phyloP scores from a whole-genome alignment of 2,113 vertebrate genomes.

The Melospiza melodia region DNA sequence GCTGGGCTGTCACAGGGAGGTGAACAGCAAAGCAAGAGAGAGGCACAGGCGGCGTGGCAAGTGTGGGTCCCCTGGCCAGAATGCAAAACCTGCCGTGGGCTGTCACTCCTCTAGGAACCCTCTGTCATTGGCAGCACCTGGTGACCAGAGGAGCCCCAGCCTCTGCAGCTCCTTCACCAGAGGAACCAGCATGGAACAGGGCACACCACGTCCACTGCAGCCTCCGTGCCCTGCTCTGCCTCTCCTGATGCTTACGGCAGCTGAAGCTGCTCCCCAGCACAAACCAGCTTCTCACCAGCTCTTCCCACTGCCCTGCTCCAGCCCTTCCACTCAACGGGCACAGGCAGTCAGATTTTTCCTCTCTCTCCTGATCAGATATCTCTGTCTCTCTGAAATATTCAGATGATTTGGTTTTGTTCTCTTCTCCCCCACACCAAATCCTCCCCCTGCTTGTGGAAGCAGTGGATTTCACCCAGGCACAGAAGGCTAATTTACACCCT shows the following conservation, averaged over 20 bases:
- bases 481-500: constrained; percentile 82
- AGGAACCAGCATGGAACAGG: background rate
- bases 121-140: background rate
- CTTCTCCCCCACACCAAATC: constrained; percentile 45
- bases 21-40: background rate
- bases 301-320: background rate
- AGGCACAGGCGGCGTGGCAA: background rate
- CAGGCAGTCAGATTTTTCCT: background rate
- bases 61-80: background rate
- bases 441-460: constrained; percentile 54
- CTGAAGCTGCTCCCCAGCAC: background rate
- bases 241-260: background rate
- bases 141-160: background rate
- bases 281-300: background rate
- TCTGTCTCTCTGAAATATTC: constrained; percentile 52
- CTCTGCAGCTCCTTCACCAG: background rate
- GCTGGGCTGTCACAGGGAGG: background rate
- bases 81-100: background rate
- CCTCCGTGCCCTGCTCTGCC: background rate
- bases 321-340: background rate
- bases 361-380: background rate
- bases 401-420: constrained; percentile 52
- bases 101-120: background rate
- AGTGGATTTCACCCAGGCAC: constrained; percentile 59
- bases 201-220: background rate